Conservation (phyloP, 1,140 invertebrate genomes). For the Drosophila tani region DNA sequence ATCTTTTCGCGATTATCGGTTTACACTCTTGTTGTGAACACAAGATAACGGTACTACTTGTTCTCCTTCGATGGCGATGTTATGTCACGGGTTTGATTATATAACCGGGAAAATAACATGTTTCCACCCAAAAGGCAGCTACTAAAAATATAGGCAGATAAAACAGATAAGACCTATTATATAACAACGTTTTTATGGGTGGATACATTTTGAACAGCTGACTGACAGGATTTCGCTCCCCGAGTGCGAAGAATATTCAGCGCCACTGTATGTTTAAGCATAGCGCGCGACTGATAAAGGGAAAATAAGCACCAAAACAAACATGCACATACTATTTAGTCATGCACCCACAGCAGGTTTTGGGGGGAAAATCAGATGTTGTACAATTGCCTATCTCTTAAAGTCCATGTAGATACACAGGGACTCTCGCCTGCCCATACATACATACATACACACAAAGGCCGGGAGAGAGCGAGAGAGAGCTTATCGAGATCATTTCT, state of each 20-base stretch:
- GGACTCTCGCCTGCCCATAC: neutral
- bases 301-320: slow-evolving; percentile 16
- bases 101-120: neutral
- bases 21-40: slow-evolving; percentile 14
- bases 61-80: slow-evolving; percentile 4
- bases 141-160: neutral
- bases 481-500: slow-evolving; percentile 27
- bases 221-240: neutral
- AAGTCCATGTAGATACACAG: slow-evolving; percentile 4
- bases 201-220: neutral
- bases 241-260: neutral
- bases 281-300: slow-evolving; percentile 15
- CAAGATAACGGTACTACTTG: slow-evolving; percentile 29
- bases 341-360: slow-evolving; percentile 17
- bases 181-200: slow-evolving; percentile 9
- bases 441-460: neutral
- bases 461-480: neutral
- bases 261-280: slow-evolving; percentile 14
- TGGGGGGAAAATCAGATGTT: neutral
- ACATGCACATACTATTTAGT: slow-evolving; percentile 13
- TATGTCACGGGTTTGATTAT: slow-evolving; percentile 32
- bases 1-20: slow-evolving; percentile 29
- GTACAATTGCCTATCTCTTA: neutral
- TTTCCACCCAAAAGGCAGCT: neutral
- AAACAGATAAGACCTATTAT: slow-evolving; percentile 6